Base-by-base conservation (phyloP, 2,888 invertebrate genomes). In the Heliconius sara region DNA sequence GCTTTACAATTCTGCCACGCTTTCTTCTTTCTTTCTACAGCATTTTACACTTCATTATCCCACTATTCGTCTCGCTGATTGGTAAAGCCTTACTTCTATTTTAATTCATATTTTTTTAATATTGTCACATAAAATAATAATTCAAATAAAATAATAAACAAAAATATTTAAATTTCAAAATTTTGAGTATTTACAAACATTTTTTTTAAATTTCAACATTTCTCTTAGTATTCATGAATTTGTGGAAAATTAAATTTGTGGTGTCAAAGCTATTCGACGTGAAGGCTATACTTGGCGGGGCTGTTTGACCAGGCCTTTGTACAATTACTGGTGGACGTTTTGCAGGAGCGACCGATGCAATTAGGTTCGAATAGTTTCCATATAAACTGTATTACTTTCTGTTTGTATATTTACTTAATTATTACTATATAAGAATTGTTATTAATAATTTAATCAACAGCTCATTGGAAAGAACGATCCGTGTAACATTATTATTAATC, bases 281-380 rank as follows among this genome's bases (percentile, higher is more conserved):
- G 84, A 89, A 30, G 92, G 92, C 2, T 93, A 92, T 71, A 83
- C 93, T 60, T 93, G 93, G 93, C 88, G 94, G 16, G 94, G 94
- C 9, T 94, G 94, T 81, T 73, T 92, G 6, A 86, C 86, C 71
- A 79, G 80, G 16, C 93, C 93, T 2, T 85, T 90, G 3, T 94
- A 90, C 82, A 94, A 94, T 83, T 91, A 93, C 81, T 93, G 91
- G 90, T 91, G 89, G 88, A 81, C 84, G 16, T 81, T 92, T 0
- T 94, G 93, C 66, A 89, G 91, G 39, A 83, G 79, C 13, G 91
- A 93, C 81, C 84, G 91, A 0, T 94, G 94, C 81, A 94, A 94
- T 80, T 86, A 88, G 76, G 92, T 93, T 71, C 74, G 81, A 13
- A 79, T 91, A 47, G 80, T 87, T 3, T 89, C 89, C 7, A 83